Percentiles rank a stretch among this genome's conserved stretches.
These are phyloP conservation scores for Venusia cambrica DNA, from an alignment of 2,888 invertebrate species.

Conservation along the genomic window DNA sequence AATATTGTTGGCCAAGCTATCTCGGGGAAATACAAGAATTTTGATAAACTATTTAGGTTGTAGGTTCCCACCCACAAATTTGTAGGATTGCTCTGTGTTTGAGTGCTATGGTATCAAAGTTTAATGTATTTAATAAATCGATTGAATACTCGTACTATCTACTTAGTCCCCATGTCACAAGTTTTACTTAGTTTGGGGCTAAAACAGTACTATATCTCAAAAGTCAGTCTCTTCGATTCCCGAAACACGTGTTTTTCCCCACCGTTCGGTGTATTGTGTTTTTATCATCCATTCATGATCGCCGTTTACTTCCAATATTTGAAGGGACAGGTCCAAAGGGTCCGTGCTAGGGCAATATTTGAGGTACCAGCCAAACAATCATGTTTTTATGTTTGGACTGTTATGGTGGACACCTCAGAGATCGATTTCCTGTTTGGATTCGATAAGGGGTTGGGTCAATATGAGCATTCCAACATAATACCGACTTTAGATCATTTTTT, in stretches of 20 bases:
- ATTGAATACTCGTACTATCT: too few species aligned
- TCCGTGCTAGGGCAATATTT: constrained; percentile 43
- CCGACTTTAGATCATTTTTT: too few species aligned
- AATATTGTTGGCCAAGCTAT: too few species aligned
- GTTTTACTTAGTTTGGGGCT: too few species aligned
- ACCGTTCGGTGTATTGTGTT: constrained; percentile 26
- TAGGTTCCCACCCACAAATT: too few species aligned
- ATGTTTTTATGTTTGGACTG: constrained; percentile 11
- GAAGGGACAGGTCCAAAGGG: constrained; percentile 42
- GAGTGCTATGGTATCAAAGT: too few species aligned
- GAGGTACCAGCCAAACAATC: constrained; percentile 39
- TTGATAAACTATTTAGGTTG: too few species aligned
- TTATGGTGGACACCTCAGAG: constrained; percentile 36
- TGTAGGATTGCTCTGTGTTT: too few species aligned
- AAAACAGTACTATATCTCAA: too few species aligned
- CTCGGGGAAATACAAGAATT: too few species aligned
- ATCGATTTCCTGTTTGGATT: constrained; percentile 50
- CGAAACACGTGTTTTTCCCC: constrained; percentile 20
- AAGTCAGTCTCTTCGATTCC: not conserved
- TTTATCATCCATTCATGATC: constrained; percentile 38
- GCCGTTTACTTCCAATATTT: constrained; percentile 36
- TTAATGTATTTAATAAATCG: too few species aligned
- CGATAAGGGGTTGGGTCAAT: constrained; percentile 48
- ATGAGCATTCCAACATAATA: constrained; percentile 32
- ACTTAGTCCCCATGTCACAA: too few species aligned